Evolutionary conservation across 2,113 vertebrate species (phyloP).

Genomic region (Menidia beryllina): DNA sequence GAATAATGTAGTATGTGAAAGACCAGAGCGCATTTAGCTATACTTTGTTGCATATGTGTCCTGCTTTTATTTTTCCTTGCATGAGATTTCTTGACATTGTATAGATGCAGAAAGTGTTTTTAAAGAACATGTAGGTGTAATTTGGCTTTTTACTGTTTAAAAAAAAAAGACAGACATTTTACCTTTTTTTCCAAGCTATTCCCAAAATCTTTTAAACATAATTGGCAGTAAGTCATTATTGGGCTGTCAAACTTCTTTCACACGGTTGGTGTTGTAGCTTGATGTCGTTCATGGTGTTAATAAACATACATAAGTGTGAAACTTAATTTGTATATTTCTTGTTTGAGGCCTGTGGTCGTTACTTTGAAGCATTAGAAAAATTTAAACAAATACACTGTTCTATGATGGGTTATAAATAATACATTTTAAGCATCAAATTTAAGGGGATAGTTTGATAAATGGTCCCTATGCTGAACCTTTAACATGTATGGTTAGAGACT

Average conservation of each 20-base stretch:
- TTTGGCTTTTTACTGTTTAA: constrained; percentile 25
- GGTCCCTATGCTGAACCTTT: no score
- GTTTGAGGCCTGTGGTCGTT: neutral
- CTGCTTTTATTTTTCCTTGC: constrained; percentile 5
- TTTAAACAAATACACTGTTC: neutral
- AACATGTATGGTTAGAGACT: no score
- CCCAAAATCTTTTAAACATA: constrained; percentile 14
- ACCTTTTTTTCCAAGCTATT: constrained; percentile 15
- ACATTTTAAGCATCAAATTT: neutral
- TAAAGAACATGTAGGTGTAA: neutral
- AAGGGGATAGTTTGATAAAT: no score
- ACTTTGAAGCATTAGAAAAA: no score
- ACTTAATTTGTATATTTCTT: neutral
- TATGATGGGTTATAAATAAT: neutral
- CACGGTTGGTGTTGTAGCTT: constrained; percentile 47
- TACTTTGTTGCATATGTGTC: constrained; percentile 3
- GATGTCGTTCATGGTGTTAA: constrained; percentile 58
- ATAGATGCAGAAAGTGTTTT: constrained; percentile 23
- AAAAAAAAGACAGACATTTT: constrained; percentile 21
- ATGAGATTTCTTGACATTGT: constrained; percentile 9
- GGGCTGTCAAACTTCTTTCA: constrained; percentile 40
- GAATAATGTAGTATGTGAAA: constrained; percentile 14
- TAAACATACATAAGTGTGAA: constrained; percentile 54
- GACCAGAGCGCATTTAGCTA: neutral
- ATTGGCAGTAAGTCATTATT: constrained; percentile 53